Evolutionary conservation across 1,140 invertebrate genomes (phyloP).

Genomic region (Diachasmimorpha longicaudata): DNA sequence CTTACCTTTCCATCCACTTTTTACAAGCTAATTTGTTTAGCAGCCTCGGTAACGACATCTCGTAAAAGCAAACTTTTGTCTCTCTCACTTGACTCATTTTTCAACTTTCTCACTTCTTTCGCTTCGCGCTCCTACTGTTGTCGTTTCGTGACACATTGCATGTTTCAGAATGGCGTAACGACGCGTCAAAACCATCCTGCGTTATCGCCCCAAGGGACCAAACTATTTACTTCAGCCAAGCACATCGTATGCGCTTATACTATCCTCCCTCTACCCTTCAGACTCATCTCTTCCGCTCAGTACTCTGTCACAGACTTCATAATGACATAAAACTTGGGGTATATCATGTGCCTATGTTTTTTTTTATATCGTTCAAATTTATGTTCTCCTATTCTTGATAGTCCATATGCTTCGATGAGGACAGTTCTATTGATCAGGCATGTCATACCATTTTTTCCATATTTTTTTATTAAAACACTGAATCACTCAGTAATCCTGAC

Average conservation of each 20-base stretch:
- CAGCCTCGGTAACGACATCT: slow-evolving; percentile 44
- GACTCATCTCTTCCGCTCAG: neutral
- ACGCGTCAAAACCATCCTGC: slow-evolving; percentile 14
- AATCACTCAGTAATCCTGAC: no score
- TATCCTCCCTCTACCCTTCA: neutral
- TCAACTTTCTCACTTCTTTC: neutral
- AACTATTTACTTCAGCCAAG: neutral
- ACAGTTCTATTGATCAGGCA: no score
- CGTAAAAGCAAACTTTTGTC: slow-evolving; percentile 40
- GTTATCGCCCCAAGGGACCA: slow-evolving; percentile 6
- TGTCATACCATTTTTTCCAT: no score
- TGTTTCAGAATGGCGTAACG: slow-evolving; percentile 21
- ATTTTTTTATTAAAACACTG: no score
- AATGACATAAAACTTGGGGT: neutral
- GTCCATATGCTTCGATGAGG: no score
- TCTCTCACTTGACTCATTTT: slow-evolving; percentile 11
- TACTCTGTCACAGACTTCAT: neutral
- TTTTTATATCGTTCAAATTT: neutral
- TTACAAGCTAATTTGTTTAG: slow-evolving; percentile 51
- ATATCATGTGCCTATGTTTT: neutral
- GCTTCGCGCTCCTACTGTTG: slow-evolving; percentile 2
- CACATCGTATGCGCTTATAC: slow-evolving; percentile 12
- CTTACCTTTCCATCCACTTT: slow-evolving; percentile 25
- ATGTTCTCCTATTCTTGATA: neutral
- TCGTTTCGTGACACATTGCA: slow-evolving; percentile 28